A percentile compares a stretch with the other conserved stretches of the same genome.
These are phyloP conservation scores for Copidosoma aretas DNA, from an alignment of 2,888 invertebrate species.

Conservation along the genomic window DNA sequence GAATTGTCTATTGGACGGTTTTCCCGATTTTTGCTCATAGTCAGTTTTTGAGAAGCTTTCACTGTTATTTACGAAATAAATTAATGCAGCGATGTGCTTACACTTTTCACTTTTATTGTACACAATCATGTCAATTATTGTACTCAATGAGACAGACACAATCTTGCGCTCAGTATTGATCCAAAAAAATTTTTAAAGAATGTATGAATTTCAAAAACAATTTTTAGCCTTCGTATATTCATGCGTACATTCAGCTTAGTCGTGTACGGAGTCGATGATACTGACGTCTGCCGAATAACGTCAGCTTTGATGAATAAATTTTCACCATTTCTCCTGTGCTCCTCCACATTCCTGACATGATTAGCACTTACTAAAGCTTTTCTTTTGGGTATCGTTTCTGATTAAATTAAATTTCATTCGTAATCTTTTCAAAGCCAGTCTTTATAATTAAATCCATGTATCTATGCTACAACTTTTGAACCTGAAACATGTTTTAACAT, in stretches of 20 bases:
- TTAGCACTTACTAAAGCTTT: slow-evolving; percentile 33
- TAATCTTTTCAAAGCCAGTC: slow-evolving; percentile 38
- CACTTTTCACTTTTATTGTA: slow-evolving; percentile 35
- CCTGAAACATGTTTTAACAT: too few relatives aligned
- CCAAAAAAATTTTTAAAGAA: slow-evolving; percentile 15
- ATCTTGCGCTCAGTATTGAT: slow-evolving; percentile 19
- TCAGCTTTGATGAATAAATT: slow-evolving; percentile 34
- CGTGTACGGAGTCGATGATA: slow-evolving; percentile 27
- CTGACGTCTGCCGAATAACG: slow-evolving; percentile 34
- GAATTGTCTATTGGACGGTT: slow-evolving; percentile 35
- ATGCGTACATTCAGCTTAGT: slow-evolving; percentile 34
- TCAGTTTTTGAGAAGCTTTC: slow-evolving; percentile 38
- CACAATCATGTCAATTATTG: slow-evolving; percentile 22
- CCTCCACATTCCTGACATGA: slow-evolving; percentile 39
- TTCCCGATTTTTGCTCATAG: slow-evolving; percentile 41
- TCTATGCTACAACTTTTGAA: too few relatives aligned
- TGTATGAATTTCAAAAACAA: not conserved
- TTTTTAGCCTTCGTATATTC: not conserved
- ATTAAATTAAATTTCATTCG: slow-evolving; percentile 34
- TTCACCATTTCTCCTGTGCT: slow-evolving; percentile 20
- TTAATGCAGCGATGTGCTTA: too few relatives aligned
- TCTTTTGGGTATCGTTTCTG: slow-evolving; percentile 34
- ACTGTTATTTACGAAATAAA: too few relatives aligned
- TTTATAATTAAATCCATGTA: slow-evolving; percentile 36
- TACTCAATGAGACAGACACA: slow-evolving; percentile 30